Conservation (phyloP, 2,888 invertebrate genomes). For the Cenopis cana region DNA sequence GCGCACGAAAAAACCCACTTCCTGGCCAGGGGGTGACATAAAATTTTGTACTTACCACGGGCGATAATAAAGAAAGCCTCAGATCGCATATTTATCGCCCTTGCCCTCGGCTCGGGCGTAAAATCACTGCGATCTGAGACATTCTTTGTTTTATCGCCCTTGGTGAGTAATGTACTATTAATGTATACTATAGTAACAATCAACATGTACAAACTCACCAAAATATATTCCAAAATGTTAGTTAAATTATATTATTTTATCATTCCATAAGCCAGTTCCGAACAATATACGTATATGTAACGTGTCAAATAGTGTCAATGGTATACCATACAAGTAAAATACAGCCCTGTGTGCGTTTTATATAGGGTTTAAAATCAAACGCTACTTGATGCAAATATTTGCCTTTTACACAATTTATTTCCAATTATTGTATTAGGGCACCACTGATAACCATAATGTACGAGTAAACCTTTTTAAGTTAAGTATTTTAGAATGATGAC, state of each 20-base stretch:
- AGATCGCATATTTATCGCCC: too few species aligned
- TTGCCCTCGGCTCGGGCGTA: too few species aligned
- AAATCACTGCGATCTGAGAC: too few species aligned
- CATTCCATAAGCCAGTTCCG: constrained; percentile 13
- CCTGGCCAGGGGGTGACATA: too few species aligned
- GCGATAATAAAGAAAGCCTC: too few species aligned
- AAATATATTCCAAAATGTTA: constrained; percentile 28
- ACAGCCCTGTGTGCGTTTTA: background rate
- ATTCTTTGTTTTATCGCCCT: too few species aligned
- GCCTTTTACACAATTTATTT: constrained; percentile 1
- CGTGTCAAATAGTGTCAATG: background rate
- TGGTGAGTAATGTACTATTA: too few species aligned
- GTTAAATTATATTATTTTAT: constrained; percentile 4
- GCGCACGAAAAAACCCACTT: too few species aligned
- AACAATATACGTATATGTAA: constrained; percentile 1
- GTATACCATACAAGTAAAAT: background rate
- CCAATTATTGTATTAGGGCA: background rate
- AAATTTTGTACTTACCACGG: too few species aligned
- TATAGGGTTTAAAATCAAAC: background rate
- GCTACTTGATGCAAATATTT: background rate
- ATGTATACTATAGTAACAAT: constrained; percentile 6
- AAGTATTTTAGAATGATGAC: too few species aligned
- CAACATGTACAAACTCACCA: constrained; percentile 18
- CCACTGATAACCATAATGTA: background rate
- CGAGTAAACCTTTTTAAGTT: background rate